These are phyloP conservation scores for Ostrea denselamellosa DNA, from an alignment of 1,140 invertebrate genomes.

Conservation along the genomic window DNA sequence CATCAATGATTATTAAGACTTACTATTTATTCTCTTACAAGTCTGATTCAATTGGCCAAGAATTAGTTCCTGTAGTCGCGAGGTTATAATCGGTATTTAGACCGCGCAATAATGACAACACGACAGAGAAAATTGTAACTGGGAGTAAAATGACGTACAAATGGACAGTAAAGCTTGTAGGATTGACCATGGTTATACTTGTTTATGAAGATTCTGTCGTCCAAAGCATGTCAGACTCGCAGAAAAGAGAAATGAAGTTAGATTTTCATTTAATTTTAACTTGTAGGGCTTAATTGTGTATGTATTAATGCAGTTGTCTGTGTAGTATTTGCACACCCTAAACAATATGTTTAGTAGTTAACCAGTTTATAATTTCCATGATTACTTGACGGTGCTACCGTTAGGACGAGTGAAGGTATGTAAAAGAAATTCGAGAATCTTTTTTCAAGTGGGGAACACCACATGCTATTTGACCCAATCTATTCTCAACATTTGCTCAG, in stretches of 20 bases:
- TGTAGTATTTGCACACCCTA: not conserved
- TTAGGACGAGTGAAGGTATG: too few species aligned
- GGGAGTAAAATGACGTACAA: slow-evolving; percentile 8
- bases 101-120: slow-evolving; percentile 9
- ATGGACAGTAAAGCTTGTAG: not conserved
- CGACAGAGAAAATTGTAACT: slow-evolving; percentile 14
- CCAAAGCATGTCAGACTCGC: slow-evolving; percentile 53
- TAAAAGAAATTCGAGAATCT: too few species aligned
- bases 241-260: slow-evolving; percentile 62
- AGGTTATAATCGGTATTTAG: not conserved
- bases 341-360: too few species aligned
- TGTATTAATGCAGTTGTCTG: not conserved
- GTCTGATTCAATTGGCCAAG: not conserved
- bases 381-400: too few species aligned
- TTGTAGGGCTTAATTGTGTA: not conserved
- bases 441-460: too few species aligned
- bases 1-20: not conserved
- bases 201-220: slow-evolving; percentile 51
- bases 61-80: not conserved
- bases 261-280: slow-evolving; percentile 11
- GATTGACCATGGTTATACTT: slow-evolving; percentile 50
- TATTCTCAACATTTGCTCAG: too few species aligned
- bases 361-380: too few species aligned
- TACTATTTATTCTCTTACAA: not conserved
- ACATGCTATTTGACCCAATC: too few species aligned